phyloP scores from a whole-genome alignment of 2,888 invertebrate species.

The Latrodectus hesperus region DNA sequence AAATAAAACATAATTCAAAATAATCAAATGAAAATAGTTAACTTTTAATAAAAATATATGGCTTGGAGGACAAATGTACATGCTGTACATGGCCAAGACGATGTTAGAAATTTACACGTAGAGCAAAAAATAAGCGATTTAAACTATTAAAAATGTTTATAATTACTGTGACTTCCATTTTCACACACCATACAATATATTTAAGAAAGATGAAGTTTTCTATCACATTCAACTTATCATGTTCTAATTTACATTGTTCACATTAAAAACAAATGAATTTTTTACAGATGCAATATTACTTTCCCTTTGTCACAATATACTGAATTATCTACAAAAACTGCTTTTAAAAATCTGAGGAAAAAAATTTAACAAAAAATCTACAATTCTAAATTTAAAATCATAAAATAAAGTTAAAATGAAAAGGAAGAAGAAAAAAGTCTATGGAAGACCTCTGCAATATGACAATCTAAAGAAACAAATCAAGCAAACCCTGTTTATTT shows the following conservation, averaged over 20 bases:
- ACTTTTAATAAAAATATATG: no score
- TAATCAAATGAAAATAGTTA: no score
- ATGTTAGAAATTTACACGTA: not conserved
- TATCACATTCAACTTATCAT: constrained; percentile 55
- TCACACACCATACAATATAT: not conserved
- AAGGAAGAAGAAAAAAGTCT: constrained; percentile 14
- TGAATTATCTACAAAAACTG: constrained; percentile 39
- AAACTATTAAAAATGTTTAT: not conserved
- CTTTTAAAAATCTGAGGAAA: not conserved
- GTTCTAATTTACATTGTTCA: constrained; percentile 60
- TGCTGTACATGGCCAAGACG: no score
- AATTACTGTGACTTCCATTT: not conserved
- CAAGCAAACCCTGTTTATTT: not conserved
- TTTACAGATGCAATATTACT: constrained; percentile 59
- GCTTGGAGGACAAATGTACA: no score
- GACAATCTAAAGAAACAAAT: constrained; percentile 12
- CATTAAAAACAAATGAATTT: constrained; percentile 65
- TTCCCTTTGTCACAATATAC: constrained; percentile 14
- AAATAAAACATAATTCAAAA: no score
- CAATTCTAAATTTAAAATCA: not conserved
- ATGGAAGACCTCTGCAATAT: constrained; percentile 47
- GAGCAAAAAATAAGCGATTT: not conserved
- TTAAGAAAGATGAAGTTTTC: constrained; percentile 35
- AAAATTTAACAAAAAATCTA: not conserved
- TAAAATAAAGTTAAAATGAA: not conserved